Evolutionary conservation across 1,140 invertebrate genomes (phyloP).

Genomic region (Rhizoglyphus robini): DNA sequence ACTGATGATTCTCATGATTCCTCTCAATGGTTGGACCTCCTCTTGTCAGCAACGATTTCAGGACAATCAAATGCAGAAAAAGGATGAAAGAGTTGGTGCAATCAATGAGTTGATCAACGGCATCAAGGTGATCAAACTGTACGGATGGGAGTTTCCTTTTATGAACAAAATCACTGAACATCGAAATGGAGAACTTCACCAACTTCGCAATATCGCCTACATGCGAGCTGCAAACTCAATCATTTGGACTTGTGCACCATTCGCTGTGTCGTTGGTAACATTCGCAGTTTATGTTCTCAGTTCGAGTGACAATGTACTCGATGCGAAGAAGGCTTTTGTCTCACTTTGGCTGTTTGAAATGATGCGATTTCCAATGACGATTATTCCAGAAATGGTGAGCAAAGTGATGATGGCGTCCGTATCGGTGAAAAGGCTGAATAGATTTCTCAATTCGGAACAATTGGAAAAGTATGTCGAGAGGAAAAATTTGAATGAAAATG

Average conservation of each 20-base stretch:
- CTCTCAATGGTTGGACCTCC: constrained; percentile 70
- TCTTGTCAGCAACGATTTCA: constrained; percentile 50
- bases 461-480: too few species aligned
- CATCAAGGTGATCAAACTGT: too few species aligned
- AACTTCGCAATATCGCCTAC: constrained; percentile 24
- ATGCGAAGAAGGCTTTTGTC: constrained; percentile 48
- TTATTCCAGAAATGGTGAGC: constrained; percentile 21
- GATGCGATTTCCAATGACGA: constrained; percentile 64
- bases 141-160: too few species aligned
- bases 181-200: constrained; percentile 24
- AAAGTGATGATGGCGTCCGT: background rate
- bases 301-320: constrained; percentile 34
- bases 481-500: too few species aligned
- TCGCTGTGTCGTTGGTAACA: constrained; percentile 46
- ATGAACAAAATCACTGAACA: constrained; percentile 24
- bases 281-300: constrained; percentile 37
- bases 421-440: background rate
- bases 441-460: too few species aligned
- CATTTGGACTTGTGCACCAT: constrained; percentile 58
- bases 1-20: constrained; percentile 53
- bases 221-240: constrained; percentile 22
- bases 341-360: constrained; percentile 46
- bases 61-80: constrained; percentile 46
- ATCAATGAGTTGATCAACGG: too few species aligned
- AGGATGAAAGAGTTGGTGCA: constrained; percentile 52